Base-by-base conservation (phyloP, 1,140 invertebrate genomes). In the Drosophila pruinosa region DNA sequence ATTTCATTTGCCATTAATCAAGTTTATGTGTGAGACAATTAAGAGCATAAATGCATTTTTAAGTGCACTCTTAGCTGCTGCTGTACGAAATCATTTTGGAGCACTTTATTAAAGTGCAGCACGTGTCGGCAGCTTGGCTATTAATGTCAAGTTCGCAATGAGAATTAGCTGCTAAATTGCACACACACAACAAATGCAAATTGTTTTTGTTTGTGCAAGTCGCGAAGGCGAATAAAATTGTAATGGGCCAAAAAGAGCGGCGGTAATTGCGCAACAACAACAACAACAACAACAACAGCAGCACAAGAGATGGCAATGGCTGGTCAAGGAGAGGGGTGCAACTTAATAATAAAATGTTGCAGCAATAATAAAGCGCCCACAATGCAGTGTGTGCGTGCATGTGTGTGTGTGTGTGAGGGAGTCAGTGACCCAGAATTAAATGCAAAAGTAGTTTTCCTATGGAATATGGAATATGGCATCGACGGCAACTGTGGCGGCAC, bases 401-500 rank as follows among this genome's bases (percentile, higher is more conserved):
- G 17, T 12, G 22, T n/a, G 22, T 28, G 53, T 41, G 24, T 39
- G 31, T 57, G 53, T 58, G 50, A 58, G 26, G 34, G 64, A 86
- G 81, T 85, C 80, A 85, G 38, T 85, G 80, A 85, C 80, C 80
- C 76, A 85, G 81, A 86, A 85, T 86, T 81, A 72, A 76, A 69
- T 79, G 72, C 63, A 65, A 79, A 72, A 83, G 79, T 83, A 83
- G 79, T 83, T 83, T 83, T 75, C 58, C 80, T 61, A 78, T 36
- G 45, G 45, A 47, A 54, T 61, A 78, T 36, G 45, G 45, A 47
- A 54, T 47, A 39, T 12, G 28, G 59, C 41, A 56, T 64, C 50
- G 59, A 41, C 41, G 31, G 2, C 39, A 26, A 28, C 15, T 26
- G n/a, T n/a, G 48, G 26, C 61, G n/a, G 38, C 53, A 58, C 56